Percentiles rank a stretch among this genome's conserved stretches.
phyloP scores from a whole-genome alignment of 2,113 vertebrate genomes.

The Rhombomys opimus region DNA sequence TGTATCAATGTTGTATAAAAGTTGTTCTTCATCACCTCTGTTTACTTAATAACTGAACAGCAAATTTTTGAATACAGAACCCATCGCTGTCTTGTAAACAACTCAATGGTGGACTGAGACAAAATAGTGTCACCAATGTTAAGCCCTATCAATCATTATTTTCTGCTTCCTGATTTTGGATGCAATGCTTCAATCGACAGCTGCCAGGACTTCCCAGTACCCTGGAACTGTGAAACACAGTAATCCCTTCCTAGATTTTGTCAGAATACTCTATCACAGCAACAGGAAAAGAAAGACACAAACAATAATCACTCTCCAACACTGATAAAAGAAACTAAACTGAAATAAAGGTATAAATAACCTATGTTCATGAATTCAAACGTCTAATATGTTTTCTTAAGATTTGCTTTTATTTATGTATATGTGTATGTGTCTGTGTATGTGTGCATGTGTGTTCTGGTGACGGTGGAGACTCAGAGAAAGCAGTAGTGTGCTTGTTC shows the following conservation, averaged over 20 bases:
- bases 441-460: background rate
- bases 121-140: background rate
- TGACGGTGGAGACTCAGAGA: background rate
- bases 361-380: background rate
- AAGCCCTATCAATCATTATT: background rate
- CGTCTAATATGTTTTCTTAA: background rate
- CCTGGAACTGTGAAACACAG: background rate
- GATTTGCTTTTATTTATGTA: background rate
- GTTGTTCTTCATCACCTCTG: no score
- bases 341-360: background rate
- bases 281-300: background rate
- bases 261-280: background rate
- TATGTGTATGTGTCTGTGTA: background rate
- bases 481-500: background rate
- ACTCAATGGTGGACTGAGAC: background rate
- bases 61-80: background rate
- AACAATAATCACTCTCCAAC: background rate
- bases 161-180: background rate
- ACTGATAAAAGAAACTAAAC: background rate
- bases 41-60: background rate
- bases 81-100: background rate
- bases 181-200: background rate
- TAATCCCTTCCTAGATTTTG: background rate
- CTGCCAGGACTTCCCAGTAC: background rate
- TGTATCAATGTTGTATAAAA: no score